phyloP scores from a whole-genome alignment of 2,113 vertebrate species.

The Colius striatus region DNA sequence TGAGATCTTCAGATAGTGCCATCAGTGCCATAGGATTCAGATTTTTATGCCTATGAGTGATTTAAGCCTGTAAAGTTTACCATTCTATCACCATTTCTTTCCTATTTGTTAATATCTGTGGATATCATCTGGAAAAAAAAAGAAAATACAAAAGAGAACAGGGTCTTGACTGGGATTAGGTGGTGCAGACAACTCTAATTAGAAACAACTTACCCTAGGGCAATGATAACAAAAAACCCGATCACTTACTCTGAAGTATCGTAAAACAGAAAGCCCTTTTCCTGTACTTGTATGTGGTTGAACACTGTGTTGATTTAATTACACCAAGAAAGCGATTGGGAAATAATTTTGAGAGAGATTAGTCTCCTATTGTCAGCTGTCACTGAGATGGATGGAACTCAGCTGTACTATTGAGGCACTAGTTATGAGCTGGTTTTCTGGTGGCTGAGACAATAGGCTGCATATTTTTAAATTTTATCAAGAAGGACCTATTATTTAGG shows the following conservation, averaged over 20 bases:
- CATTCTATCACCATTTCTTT: not conserved
- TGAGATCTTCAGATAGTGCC: not conserved
- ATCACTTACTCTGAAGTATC: not conserved
- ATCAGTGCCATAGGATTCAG: not conserved
- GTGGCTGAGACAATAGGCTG: conserved; percentile 64
- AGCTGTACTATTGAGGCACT: conserved; percentile 26
- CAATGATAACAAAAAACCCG: not conserved
- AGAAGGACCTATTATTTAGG: conserved; percentile 75
- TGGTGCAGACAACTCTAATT: not conserved
- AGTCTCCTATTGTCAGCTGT: conserved; percentile 65
- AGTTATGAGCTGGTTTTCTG: conserved; percentile 43
- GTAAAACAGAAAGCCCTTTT: not conserved
- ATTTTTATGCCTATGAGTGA: not conserved
- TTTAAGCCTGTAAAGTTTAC: not conserved
- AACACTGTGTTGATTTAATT: conserved; percentile 54
- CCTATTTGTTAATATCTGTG: not conserved
- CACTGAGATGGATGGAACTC: conserved; percentile 70
- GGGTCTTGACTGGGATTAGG: not conserved
- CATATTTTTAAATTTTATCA: conserved; percentile 73
- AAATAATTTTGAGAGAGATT: conserved; percentile 69
- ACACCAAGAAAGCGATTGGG: conserved; percentile 37
- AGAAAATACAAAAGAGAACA: not conserved
- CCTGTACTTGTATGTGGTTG: not conserved
- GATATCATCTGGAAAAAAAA: not conserved
- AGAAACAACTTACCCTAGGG: not conserved